Conservation (phyloP, 1,140 invertebrate species). For the Nephotettix cincticeps region DNA sequence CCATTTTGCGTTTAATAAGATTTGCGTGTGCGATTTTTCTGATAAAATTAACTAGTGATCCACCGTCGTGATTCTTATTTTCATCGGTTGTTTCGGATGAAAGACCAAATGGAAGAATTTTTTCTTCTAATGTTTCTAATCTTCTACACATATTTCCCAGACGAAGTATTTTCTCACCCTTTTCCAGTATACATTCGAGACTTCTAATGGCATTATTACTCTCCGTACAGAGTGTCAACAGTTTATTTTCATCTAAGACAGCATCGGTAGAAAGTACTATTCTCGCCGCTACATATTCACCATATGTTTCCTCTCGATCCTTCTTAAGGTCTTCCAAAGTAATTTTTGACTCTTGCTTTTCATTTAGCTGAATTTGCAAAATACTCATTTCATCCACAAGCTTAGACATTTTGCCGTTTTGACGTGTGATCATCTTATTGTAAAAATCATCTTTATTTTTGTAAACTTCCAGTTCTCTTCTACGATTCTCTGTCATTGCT, state of each 20-base stretch:
- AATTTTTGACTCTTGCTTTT: not conserved
- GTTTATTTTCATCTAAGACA: not conserved
- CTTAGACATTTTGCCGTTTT: not conserved
- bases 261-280: not conserved
- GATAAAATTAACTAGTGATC: not conserved
- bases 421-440: not conserved
- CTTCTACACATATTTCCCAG: not conserved
- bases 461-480: not conserved
- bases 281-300: not conserved
- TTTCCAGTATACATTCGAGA: not conserved
- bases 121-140: constrained; percentile 2
- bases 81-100: not conserved
- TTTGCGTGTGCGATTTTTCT: not conserved
- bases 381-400: not conserved
- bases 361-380: constrained; percentile 1
- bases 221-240: not conserved
- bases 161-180: not conserved
- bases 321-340: not conserved
- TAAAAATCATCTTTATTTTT: not conserved
- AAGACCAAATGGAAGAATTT: not conserved
- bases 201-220: constrained; percentile 1
- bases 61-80: not conserved
- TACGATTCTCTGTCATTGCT: not conserved
- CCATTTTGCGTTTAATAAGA: not conserved
- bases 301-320: constrained; percentile 4